Evolutionary conservation across 2,797 vertebrate species (phyloP).

Genomic region (Champsocephalus gunnari): DNA sequence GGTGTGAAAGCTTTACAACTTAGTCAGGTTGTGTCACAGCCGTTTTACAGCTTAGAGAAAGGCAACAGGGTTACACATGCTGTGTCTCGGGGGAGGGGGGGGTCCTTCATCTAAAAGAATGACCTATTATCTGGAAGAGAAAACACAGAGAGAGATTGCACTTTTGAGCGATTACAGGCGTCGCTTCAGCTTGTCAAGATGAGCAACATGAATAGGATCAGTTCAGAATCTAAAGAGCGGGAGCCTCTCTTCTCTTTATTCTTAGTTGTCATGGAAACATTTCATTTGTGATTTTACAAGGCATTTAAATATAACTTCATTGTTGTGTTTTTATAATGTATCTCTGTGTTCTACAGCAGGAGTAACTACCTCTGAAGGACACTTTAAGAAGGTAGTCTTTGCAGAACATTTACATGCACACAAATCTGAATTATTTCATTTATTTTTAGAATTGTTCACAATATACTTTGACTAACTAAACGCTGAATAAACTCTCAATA

Average conservation of each 20-base stretch:
- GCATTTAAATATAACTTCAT: too few relatives aligned
- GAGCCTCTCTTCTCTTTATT: too few relatives aligned
- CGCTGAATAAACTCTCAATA: too few relatives aligned
- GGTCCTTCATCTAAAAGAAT: slow-evolving; percentile 86
- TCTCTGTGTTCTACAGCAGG: too few relatives aligned
- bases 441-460: too few relatives aligned
- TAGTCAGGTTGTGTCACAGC: slow-evolving; percentile 68
- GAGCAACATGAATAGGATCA: slow-evolving; percentile 33
- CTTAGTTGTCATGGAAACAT: neutral
- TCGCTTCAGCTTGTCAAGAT: slow-evolving; percentile 35
- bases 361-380: too few relatives aligned
- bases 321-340: too few relatives aligned
- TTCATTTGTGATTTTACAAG: neutral
- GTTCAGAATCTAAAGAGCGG: neutral
- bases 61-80: slow-evolving; percentile 77
- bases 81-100: slow-evolving; percentile 65
- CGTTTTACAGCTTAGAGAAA: slow-evolving; percentile 74
- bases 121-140: slow-evolving; percentile 87
- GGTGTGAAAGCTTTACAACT: slow-evolving; percentile 75
- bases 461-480: too few relatives aligned
- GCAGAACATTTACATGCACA: too few relatives aligned
- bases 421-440: too few relatives aligned
- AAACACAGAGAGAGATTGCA: slow-evolving; percentile 79
- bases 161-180: slow-evolving; percentile 65
- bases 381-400: too few relatives aligned